phyloP scores from a whole-genome alignment of 2,888 invertebrate genomes.

The Notodromas monacha region DNA sequence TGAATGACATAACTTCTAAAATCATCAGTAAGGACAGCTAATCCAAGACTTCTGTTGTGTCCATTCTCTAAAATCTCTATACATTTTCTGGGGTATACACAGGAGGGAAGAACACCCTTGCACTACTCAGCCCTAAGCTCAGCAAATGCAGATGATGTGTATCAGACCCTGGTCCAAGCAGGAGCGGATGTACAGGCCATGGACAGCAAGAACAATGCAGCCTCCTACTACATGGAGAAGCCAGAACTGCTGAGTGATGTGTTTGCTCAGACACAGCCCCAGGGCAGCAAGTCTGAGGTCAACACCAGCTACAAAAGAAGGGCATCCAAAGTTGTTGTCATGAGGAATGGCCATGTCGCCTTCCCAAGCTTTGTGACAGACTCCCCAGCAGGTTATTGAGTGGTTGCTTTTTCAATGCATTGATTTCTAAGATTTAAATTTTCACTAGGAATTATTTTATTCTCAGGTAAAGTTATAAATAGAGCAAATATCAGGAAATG shows the following conservation, averaged over 20 bases:
- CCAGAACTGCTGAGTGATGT: background rate
- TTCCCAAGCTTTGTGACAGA: background rate
- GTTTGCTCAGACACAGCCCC: too few species aligned
- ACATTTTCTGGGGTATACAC: constrained; percentile 10
- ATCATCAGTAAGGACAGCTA: too few species aligned
- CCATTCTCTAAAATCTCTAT: background rate
- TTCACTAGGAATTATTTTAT: too few species aligned
- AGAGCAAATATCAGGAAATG: too few species aligned
- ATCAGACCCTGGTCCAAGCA: constrained; percentile 25
- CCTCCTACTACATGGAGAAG: constrained; percentile 25
- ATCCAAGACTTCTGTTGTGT: too few species aligned
- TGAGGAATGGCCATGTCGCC: background rate
- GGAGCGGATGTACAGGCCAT: constrained; percentile 27
- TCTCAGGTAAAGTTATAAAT: too few species aligned
- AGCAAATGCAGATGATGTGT: constrained; percentile 24
- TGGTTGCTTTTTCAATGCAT: constrained; percentile 1
- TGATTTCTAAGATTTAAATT: too few species aligned
- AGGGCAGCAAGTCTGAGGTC: background rate
- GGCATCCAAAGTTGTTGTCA: background rate
- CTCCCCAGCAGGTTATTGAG: constrained; percentile 2
- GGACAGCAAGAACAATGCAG: constrained; percentile 24
- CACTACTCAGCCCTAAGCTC: constrained; percentile 29
- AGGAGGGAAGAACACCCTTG: constrained; percentile 32
- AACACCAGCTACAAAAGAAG: background rate
- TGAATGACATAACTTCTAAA: too few species aligned